Evolutionary conservation across 2,113 vertebrate species (phyloP).

Genomic region (Erythrocercus mccallii): DNA sequence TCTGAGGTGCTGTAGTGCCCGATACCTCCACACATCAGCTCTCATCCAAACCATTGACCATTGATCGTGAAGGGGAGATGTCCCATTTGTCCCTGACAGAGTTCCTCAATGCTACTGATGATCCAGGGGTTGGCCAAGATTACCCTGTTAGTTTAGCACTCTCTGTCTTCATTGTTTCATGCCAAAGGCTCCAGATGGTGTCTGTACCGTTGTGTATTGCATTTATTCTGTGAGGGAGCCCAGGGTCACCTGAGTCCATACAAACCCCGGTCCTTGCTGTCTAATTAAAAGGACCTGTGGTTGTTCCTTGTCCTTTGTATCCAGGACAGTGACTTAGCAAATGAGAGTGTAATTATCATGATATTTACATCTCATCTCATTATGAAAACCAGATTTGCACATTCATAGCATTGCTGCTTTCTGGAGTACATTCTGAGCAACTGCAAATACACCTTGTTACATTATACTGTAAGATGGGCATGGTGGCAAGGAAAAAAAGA

Average conservation of each 20-base stretch:
- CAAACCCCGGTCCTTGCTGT: not conserved
- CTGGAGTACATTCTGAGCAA: not conserved
- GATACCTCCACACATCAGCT: not conserved
- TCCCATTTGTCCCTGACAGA: not conserved
- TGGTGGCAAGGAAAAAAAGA: not conserved
- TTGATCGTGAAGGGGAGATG: not conserved
- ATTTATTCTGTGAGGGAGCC: not conserved
- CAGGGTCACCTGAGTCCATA: not conserved
- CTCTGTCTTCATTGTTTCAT: not conserved
- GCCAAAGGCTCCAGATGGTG: conserved; percentile 60
- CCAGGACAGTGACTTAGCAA: conserved; percentile 51
- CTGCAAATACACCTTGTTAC: not conserved
- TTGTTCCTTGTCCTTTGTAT: conserved; percentile 55
- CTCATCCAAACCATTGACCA: not conserved
- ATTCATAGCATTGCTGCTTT: not conserved
- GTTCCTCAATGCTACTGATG: not conserved
- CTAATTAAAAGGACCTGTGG: conserved; percentile 41
- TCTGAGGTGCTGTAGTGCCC: not conserved
- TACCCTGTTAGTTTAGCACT: not conserved
- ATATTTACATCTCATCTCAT: conserved; percentile 54
- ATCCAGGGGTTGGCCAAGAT: not conserved
- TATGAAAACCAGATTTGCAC: conserved; percentile 39
- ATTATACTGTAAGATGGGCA: not conserved
- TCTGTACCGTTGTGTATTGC: not conserved
- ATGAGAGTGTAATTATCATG: conserved; percentile 48